Evolutionary conservation across 2,888 invertebrate genomes (phyloP).

Genomic region (Trissolcus japonicus): DNA sequence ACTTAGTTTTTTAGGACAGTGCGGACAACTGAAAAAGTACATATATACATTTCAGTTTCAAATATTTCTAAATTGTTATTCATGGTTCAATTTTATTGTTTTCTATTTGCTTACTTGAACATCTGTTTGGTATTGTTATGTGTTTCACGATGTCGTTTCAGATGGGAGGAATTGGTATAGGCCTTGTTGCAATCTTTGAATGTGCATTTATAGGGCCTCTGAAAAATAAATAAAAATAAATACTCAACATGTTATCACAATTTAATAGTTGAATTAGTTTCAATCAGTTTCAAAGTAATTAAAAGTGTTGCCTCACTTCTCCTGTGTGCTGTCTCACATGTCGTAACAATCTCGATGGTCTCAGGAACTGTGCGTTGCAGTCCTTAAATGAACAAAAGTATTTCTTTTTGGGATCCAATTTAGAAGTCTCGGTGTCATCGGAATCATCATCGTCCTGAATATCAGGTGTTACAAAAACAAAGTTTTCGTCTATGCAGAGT

Average conservation of each 20-base stretch:
- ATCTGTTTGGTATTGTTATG: constrained; percentile 75
- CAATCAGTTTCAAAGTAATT: no score
- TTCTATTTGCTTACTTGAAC: background rate
- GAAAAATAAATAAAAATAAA: constrained; percentile 56
- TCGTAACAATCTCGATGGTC: constrained; percentile 14
- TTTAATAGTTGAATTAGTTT: no score
- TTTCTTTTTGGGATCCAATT: no score
- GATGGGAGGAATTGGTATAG: constrained; percentile 80
- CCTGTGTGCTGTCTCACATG: constrained; percentile 25
- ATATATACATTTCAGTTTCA: background rate
- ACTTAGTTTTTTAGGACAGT: constrained; percentile 78
- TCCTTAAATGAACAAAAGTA: no score
- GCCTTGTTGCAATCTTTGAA: constrained; percentile 80
- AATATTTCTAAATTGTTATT: background rate
- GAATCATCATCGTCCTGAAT: no score
- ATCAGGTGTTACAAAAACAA: no score
- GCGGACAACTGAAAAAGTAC: constrained; percentile 61
- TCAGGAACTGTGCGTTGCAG: background rate
- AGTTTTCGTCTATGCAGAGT: no score
- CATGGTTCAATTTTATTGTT: background rate
- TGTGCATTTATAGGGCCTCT: constrained; percentile 80
- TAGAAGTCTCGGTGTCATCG: no score
- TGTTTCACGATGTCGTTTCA: constrained; percentile 79
- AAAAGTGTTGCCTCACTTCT: constrained; percentile 1
- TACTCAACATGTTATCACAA: no score